Evolutionary conservation across 1,140 invertebrate species (phyloP), one percentile per base, ranked within the genome.

Genomic region (Melanaphis sacchari): DNA sequence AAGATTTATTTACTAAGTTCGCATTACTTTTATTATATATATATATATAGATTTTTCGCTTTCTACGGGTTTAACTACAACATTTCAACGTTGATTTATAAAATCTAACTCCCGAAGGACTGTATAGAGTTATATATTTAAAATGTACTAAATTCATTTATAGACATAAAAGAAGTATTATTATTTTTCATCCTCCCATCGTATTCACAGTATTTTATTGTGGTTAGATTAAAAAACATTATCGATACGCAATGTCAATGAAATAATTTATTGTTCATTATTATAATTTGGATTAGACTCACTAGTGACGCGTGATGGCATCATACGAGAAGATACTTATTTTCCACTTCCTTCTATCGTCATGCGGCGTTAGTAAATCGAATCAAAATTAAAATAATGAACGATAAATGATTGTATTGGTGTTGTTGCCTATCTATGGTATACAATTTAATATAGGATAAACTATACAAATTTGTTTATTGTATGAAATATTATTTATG

Each of bases 1-100:
- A 66, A 90, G 89, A 90, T 90, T 90, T 90, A 90, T 90, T 90
- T 66, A 59, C 52, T 2, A 66, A 90, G 89, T 90, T 66, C 38
- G 4, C 18, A 40, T 40, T 90, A 90, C 54, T 59, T 90, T 90
- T 90, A 90, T 36, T 66, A 66, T 59, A 88, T 88, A 88, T 90
- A 66, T 66, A 66, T 59, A 88, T 88, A 88, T 90, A 66, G 38
- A 9, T 66, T 66, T 90, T 26, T 41, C 24, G 38, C 24, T 66
- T 66, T 90, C 38, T 41, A 49, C 54, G 24, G 38, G 54, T 90
- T 90, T 90, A 43, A 26, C 54, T 40, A 90, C 89, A 66, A 21
- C 26, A 66, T 90, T 59, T 66, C 89, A 66, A 90, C 89, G 38
- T 40, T 90, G 54, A 41, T 90, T 90, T 90, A 59, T 90, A 90